Evolutionary conservation across 2,797 vertebrate genomes (phyloP), one percentile per base, ranked within the genome.

Genomic region (Rhinella marina): DNA sequence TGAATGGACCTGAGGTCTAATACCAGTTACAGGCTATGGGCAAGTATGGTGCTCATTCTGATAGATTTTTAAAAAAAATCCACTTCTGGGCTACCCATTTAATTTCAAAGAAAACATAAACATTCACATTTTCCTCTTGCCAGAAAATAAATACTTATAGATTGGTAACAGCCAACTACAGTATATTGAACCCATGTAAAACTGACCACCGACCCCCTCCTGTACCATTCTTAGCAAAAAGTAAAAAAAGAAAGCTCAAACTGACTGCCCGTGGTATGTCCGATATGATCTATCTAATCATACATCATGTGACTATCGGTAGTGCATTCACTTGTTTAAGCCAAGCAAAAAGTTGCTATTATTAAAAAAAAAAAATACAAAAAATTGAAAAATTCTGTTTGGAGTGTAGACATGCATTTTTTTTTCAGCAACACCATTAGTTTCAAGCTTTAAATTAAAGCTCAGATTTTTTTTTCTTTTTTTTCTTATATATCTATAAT

Each of bases 371-470:
- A n/a, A 77, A 77, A 76, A 52, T 52, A 52, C 48, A 25, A 54
- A 54, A 76, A 77, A 23, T n/a, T 50, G 10, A 41, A n/a, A 73
- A 86, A 78, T 72, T 86, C 21, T 23, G 81, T 86, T 86, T 56
- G 50, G 78, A 82, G 80, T 78, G 80, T 79, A 89, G 73, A 82
- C 88, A 89, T 89, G 88, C 88, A 89, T 29, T 72, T 59, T 83
- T 14, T 82, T 85, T 73, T 89, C 73, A 75, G 76, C 70, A 78
- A 82, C 80, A 84, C 88, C 81, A 86, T 89, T 84, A 70, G 79
- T 80, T 80, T 66, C 27, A 86, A 89, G 85, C 88, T 78, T 89
- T 87, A 84, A 84, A 68, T 89, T 73, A 89, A 89, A 89, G 85
- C 88, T 87, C 41, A 17, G 75, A 83, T 64, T 87, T 76, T 64